Conservation (phyloP, 2,797 vertebrate genomes). For the Hapalemur alaotrensis region DNA sequence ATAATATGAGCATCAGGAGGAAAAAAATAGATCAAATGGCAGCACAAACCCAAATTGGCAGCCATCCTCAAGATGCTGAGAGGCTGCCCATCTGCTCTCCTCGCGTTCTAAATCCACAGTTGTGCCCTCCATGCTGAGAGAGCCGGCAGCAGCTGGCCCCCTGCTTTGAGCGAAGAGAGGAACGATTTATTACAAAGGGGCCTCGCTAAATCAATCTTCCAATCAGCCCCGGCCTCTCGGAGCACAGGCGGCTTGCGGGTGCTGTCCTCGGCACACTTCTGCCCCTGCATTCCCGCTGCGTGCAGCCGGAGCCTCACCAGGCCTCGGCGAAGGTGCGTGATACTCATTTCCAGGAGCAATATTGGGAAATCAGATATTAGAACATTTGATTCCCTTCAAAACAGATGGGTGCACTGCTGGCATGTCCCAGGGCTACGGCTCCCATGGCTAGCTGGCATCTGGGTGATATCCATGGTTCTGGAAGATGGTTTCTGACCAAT, state of each 20-base stretch:
- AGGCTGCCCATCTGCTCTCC: slow-evolving; percentile 73
- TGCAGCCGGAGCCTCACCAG: background rate
- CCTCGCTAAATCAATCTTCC: slow-evolving; percentile 78
- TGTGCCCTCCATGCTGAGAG: slow-evolving; percentile 70
- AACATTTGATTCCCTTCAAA: background rate
- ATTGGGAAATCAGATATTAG: slow-evolving; percentile 27
- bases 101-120: slow-evolving; percentile 55
- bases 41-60: slow-evolving; percentile 58
- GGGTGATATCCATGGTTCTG: background rate
- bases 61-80: slow-evolving; percentile 62
- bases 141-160: slow-evolving; percentile 60
- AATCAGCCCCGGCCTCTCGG: slow-evolving; percentile 18
- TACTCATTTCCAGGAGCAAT: background rate
- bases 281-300: background rate
- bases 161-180: slow-evolving; percentile 37
- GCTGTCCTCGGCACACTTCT: rapidly evolving
- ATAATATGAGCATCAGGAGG: slow-evolving; percentile 14
- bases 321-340: background rate
- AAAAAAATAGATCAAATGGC: slow-evolving; percentile 62
- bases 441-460: background rate
- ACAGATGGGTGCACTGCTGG: background rate
- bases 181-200: slow-evolving; percentile 77
- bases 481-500: background rate
- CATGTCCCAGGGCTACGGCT: background rate
- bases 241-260: slow-evolving; percentile 12